These are phyloP conservation scores for Vulpes lagopus DNA, from an alignment of 2,113 vertebrate species.

Conservation along the genomic window DNA sequence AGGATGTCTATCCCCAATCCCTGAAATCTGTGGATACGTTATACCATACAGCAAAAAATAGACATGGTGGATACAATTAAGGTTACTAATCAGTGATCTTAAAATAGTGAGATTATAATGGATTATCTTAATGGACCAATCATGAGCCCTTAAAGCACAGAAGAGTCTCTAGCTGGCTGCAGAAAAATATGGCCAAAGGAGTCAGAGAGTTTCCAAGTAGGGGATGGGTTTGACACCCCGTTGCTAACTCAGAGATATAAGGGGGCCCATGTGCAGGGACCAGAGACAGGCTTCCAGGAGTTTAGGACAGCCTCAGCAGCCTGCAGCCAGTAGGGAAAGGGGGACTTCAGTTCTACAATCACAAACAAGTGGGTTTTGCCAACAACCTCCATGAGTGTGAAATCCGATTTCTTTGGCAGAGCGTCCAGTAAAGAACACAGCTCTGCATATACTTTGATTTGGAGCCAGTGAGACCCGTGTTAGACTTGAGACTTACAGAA, in stretches of 20 bases:
- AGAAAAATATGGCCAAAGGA: background rate
- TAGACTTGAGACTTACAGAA: background rate
- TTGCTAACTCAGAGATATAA: background rate
- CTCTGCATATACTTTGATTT: background rate
- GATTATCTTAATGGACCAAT: background rate
- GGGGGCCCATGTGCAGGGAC: fast-evolving
- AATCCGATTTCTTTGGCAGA: background rate
- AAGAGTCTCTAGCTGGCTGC: background rate
- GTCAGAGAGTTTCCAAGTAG: background rate
- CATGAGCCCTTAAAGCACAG: background rate
- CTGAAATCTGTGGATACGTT: background rate
- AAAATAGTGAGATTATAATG: background rate
- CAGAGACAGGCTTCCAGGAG: too few relatives aligned
- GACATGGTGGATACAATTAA: background rate
- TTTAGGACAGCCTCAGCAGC: background rate
- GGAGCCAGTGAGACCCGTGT: fast-evolving
- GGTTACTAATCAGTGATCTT: background rate
- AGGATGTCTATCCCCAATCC: background rate
- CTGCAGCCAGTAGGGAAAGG: background rate
- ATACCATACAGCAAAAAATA: background rate
- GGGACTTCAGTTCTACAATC: background rate
- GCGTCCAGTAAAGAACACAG: background rate
- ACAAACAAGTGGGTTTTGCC: background rate
- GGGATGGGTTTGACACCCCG: background rate
- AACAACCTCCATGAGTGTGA: background rate